Evolutionary conservation across 1,140 invertebrate genomes (phyloP), one percentile per base, ranked within the genome.

Genomic region (Triops longicaudatus): DNA sequence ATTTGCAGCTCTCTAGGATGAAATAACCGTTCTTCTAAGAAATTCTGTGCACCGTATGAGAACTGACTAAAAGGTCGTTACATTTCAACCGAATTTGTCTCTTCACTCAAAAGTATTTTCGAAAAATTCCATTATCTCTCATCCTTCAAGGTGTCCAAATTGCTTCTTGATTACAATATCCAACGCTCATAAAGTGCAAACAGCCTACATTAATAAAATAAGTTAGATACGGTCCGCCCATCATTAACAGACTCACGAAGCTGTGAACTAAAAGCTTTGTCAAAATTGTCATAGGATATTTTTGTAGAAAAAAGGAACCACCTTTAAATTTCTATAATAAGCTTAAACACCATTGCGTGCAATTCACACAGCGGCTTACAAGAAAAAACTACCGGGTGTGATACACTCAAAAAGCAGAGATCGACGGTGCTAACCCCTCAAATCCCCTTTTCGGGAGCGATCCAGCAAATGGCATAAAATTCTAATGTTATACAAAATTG

Each of bases 181-280:
- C 50, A 22, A 63, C 10, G 6, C 50, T 22, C 50, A 63, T 17
- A 0, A 63, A 63, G 50, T 63, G n/a, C 50, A 12, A 63, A 63
- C 22, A 22, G 50, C 5, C 10, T 14, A 63, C 10, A 63, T 63
- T 63, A 63, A 63, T 63, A 63, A 63, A 63, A 14, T 14, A 14
- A 63, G 17, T 63, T 63, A 63, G 50, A 63, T 22, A 63, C 50
- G 50, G 50, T 63, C 14, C 50, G 50, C 50, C 50, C 50, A 63
- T 63, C 50, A 63, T 63, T 63, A 63, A 6, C 14, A 63, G 50
- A 22, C 44, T 63, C 44, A 63, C 44, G 14, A 63, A 14, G 50
- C 50, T 63, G 50, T 63, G 17, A 63, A 63, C 10, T 1, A 7
- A 22, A 12, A 63, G 10, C 50, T 63, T 63, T 63, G 50, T 63